phyloP scores from a whole-genome alignment of 2,113 vertebrate species.

The Benitochromis conjunctus region DNA sequence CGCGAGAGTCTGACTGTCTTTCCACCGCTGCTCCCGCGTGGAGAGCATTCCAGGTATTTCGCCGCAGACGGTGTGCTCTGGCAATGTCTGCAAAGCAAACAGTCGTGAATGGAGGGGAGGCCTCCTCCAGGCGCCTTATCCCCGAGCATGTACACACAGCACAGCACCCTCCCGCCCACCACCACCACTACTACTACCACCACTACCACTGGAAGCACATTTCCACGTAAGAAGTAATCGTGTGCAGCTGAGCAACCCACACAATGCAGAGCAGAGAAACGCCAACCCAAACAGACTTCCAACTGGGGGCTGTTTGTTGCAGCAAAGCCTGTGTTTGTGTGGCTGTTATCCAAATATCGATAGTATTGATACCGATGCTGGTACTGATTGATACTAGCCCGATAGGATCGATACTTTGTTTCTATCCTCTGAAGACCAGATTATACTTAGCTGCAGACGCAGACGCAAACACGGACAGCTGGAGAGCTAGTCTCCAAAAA shows the following conservation, averaged over 20 bases:
- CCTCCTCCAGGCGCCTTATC: conserved; percentile 22
- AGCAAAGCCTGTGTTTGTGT: not conserved
- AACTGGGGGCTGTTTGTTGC: not conserved
- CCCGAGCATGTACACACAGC: conserved; percentile 17
- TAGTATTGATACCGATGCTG: not conserved
- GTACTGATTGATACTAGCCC: not conserved
- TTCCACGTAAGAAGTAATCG: conserved; percentile 36
- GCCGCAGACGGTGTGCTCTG: conserved; percentile 13
- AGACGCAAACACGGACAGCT: not conserved
- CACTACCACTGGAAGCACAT: conserved; percentile 7
- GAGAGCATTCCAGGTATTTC: conserved; percentile 40
- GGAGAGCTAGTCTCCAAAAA: not conserved
- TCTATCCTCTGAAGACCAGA: not conserved
- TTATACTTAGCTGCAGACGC: not conserved
- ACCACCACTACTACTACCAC: not conserved
- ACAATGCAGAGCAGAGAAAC: conserved; percentile 26
- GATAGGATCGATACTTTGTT: not conserved
- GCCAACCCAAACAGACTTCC: conserved; percentile 37
- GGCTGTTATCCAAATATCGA: not conserved
- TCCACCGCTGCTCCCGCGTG: not conserved
- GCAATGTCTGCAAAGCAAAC: conserved; percentile 50
- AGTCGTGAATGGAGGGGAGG: conserved; percentile 32
- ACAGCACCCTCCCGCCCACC: not conserved
- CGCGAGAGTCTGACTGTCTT: not conserved
- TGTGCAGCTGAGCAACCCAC: conserved; percentile 45